phyloP scores from a whole-genome alignment of 2,888 invertebrate genomes.

The Alsophila aescularia region DNA sequence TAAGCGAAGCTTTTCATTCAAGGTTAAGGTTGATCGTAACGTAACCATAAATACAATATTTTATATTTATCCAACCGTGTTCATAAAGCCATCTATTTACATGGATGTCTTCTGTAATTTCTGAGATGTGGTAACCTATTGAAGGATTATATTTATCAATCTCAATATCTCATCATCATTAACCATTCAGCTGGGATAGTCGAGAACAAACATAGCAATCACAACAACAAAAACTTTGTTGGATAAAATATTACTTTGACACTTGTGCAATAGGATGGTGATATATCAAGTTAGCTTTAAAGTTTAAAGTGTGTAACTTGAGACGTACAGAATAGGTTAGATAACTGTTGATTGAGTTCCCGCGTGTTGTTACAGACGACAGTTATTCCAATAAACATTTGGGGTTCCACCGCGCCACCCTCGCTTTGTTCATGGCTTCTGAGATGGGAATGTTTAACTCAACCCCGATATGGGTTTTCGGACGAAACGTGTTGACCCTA shows the following conservation, averaged over 20 bases:
- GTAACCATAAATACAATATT: slow-evolving; percentile 9
- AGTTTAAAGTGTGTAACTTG: slow-evolving; percentile 12
- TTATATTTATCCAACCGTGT: neutral
- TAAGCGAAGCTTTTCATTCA: slow-evolving; percentile 26
- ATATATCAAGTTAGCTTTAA: neutral
- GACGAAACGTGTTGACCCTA: slow-evolving; percentile 20
- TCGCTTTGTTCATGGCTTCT: slow-evolving; percentile 40
- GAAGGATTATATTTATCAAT: too few species aligned
- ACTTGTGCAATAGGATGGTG: neutral
- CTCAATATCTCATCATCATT: too few species aligned
- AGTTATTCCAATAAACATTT: slow-evolving; percentile 65
- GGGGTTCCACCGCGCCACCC: slow-evolving; percentile 60
- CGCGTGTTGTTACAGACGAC: slow-evolving; percentile 57
- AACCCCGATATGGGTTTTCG: slow-evolving; percentile 56
- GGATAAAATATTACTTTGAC: neutral
- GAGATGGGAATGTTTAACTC: slow-evolving; percentile 58
- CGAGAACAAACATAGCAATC: neutral
- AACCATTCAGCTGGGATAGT: too few species aligned
- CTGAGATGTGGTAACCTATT: too few species aligned
- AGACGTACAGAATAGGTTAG: slow-evolving; percentile 9
- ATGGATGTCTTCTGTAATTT: too few species aligned
- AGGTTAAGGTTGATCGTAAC: slow-evolving; percentile 30
- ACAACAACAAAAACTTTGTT: neutral
- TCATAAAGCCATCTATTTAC: too few species aligned
- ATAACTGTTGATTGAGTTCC: slow-evolving; percentile 31